phyloP scores from a whole-genome alignment of 2,888 invertebrate genomes.

The Atherix ibis region DNA sequence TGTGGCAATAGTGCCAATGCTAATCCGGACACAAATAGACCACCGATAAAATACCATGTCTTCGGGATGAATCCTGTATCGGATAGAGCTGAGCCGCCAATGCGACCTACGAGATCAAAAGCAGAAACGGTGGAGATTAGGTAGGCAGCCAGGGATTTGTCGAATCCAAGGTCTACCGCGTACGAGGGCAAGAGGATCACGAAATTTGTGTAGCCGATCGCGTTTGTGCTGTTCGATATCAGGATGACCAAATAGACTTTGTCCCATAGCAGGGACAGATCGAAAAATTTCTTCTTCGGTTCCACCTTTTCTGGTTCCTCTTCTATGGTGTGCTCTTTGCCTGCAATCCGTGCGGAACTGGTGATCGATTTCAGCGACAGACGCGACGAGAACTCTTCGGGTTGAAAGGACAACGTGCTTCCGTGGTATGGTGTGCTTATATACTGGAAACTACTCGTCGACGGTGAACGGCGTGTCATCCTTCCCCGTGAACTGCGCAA shows the following conservation, averaged over 20 bases:
- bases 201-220: constrained; percentile 76
- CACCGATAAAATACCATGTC: constrained; percentile 68
- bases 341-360: constrained; percentile 26
- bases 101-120: constrained; percentile 64
- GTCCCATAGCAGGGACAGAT: constrained; percentile 54
- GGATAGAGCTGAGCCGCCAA: constrained; percentile 72
- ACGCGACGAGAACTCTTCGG: constrained; percentile 61
- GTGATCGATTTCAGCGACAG: constrained; percentile 55
- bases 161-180: constrained; percentile 51
- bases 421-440: constrained; percentile 76
- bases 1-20: constrained; percentile 56
- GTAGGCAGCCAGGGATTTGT: constrained; percentile 53
- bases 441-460: constrained; percentile 69
- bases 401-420: constrained; percentile 63
- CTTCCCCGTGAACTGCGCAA: constrained; percentile 32
- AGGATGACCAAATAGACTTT: constrained; percentile 68
- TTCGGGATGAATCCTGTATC: constrained; percentile 63
- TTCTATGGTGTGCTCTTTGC: constrained; percentile 23
- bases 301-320: constrained; percentile 26
- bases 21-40: constrained; percentile 59
- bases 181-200: constrained; percentile 67
- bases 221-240: constrained; percentile 71
- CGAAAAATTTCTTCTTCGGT: constrained; percentile 49
- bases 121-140: constrained; percentile 66
- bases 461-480: constrained; percentile 51